Base-by-base conservation (phyloP, 2,888 invertebrate species). In the Pristionchus arcanus region DNA sequence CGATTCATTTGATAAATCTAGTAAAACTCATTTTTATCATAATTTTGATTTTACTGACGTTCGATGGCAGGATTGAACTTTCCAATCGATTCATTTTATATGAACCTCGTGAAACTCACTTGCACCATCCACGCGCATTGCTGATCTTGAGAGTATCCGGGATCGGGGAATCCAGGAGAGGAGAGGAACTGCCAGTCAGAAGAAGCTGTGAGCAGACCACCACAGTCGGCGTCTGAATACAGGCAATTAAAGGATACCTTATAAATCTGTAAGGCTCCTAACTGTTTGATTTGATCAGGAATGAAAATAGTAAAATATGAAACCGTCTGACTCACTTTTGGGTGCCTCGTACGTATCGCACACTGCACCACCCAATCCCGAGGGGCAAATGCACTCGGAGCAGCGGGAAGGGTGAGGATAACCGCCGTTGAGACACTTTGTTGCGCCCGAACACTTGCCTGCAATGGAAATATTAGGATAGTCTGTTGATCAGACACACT, bases 91-190 rank as follows among this genome's bases (percentile, higher is more conserved):
- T 31, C 16, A 2, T 31, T 81, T 37, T 53, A 77, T 77, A 34
- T 15, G 25, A 77, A 42, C 31, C 5, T 31, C 9, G 25, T n/a
- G 42, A 81, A 53, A 77, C 55, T 34, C 28, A 91, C 91, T 86
- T 90, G 91, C 25, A 94, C 83, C 25, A 95, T 83, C 95, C 95
- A 95, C 31, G 92, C 92, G 91, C 95, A 95, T 83, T 92, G 92
- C 86, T 95, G 94, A 83, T 93, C 92, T 9, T 91, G 90, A 3
- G 91, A 92, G 90, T 91, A 93, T 28, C 92, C 93, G 2, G 92
- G 92, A 83, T 93, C 92, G 1, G 93, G 93, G 49, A 91, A 93
- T 34, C 91, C 92, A 0, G 93, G 93, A 28, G 93, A 93, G 21
- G 89, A 90, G 55, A 93, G 66, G 15, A 77, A 71, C 63, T 90